Evolutionary conservation across 92 coral and sea anemone genomes (phyloP).

Genomic region (Umimayanthus kanabou): DNA sequence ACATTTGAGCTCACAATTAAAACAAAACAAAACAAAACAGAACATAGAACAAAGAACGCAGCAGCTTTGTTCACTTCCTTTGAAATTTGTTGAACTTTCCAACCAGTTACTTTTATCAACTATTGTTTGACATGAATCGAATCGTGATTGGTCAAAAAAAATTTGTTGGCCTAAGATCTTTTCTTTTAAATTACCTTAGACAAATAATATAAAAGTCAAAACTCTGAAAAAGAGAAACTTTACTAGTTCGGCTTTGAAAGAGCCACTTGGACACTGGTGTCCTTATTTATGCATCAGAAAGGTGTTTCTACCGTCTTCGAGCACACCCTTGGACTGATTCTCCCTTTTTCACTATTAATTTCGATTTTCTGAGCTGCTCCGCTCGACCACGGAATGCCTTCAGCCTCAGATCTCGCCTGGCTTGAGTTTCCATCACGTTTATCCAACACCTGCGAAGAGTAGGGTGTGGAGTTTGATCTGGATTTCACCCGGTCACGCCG

Average conservation of each 20-base stretch:
- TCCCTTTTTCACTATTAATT: background rate
- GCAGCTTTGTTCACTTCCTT: no score
- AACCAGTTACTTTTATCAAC: no score
- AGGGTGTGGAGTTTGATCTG: slow-evolving; percentile 14
- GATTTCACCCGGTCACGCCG: slow-evolving; percentile 18
- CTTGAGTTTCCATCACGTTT: slow-evolving; percentile 26
- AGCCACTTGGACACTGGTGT: background rate
- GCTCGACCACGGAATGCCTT: background rate
- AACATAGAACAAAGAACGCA: no score
- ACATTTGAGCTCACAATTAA: no score
- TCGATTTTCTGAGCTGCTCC: background rate
- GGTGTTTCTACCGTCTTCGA: background rate
- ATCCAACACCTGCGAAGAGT: slow-evolving; percentile 27
- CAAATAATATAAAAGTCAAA: no score
- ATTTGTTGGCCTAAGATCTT: no score
- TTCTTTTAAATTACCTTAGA: no score
- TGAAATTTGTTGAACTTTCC: no score
- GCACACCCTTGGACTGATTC: background rate
- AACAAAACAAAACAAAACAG: no score
- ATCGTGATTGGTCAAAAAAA: no score
- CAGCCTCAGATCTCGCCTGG: background rate
- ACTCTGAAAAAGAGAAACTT: no score
- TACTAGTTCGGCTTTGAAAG: background rate
- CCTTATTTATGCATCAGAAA: background rate
- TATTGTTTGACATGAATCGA: no score